Conservation (phyloP, 2,113 vertebrate species). For the Microtus ochrogaster region DNA sequence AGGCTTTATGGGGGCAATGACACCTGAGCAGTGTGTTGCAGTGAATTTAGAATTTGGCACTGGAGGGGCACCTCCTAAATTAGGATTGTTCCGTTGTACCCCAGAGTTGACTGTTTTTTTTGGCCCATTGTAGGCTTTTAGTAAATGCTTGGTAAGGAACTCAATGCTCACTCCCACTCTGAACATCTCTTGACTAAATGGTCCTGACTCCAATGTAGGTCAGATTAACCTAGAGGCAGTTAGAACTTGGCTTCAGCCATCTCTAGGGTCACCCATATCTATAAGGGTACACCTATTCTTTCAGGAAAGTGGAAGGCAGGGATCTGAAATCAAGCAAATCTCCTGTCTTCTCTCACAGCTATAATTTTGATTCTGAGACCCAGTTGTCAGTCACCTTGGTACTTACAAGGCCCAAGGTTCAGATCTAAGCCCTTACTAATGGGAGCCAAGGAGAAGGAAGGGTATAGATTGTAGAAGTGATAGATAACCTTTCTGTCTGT, state of each 20-base stretch:
- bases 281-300: background rate
- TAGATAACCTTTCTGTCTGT: slow-evolving; percentile 61
- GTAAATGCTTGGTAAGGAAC: background rate
- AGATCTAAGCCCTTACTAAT: background rate
- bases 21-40: background rate
- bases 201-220: background rate
- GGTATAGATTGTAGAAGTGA: background rate
- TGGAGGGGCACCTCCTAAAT: background rate
- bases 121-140: background rate
- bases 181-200: background rate
- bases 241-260: background rate
- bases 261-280: background rate
- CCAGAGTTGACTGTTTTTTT: background rate
- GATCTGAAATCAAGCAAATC: background rate
- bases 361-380: background rate
- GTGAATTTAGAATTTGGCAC: background rate
- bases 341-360: background rate
- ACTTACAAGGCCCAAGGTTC: slow-evolving; percentile 5
- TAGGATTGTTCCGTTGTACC: background rate
- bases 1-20: background rate
- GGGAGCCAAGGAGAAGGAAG: background rate
- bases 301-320: background rate
- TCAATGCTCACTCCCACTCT: background rate
- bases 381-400: background rate
- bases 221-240: background rate